Evolutionary conservation across 2,888 invertebrate species (phyloP).

Genomic region (Tachina fera): DNA sequence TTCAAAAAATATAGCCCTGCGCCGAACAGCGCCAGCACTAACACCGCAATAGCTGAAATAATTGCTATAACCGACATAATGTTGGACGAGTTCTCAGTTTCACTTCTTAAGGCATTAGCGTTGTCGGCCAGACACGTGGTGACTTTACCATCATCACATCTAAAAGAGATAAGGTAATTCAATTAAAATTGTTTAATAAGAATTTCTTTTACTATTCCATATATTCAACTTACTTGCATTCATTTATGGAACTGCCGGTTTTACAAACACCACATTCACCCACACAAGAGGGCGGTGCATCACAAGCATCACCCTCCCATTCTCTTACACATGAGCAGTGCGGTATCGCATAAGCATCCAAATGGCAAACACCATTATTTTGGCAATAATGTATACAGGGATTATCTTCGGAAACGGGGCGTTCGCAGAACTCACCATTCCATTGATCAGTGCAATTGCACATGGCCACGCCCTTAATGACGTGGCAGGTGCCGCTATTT

Average conservation of each 20-base stretch:
- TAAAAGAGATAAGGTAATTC: constrained; percentile 35
- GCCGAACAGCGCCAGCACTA: constrained; percentile 79
- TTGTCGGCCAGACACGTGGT: constrained; percentile 81
- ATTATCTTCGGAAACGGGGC: constrained; percentile 86
- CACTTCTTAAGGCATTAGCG: constrained; percentile 80
- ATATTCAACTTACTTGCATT: constrained; percentile 79
- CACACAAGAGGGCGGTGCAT: constrained; percentile 82
- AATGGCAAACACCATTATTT: constrained; percentile 86
- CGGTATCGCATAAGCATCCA: constrained; percentile 84
- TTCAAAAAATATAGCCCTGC: constrained; percentile 82
- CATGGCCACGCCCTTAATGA: constrained; percentile 82
- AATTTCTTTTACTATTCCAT: not conserved
- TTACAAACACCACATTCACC: constrained; percentile 81
- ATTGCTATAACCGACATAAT: constrained; percentile 80
- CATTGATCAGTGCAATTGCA: constrained; percentile 85
- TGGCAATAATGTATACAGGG: constrained; percentile 85
- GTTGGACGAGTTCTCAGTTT: constrained; percentile 75
- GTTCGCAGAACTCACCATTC: constrained; percentile 85
- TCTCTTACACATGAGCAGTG: constrained; percentile 85
- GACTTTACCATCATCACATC: constrained; percentile 79
- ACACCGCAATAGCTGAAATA: constrained; percentile 77
- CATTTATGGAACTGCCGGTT: constrained; percentile 82
- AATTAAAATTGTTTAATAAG: not conserved
- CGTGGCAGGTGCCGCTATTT: constrained; percentile 85
- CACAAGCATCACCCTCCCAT: constrained; percentile 85